These are phyloP conservation scores for Paraescarpia echinospica DNA, from an alignment of 1,140 invertebrate species.

Conservation along the genomic window DNA sequence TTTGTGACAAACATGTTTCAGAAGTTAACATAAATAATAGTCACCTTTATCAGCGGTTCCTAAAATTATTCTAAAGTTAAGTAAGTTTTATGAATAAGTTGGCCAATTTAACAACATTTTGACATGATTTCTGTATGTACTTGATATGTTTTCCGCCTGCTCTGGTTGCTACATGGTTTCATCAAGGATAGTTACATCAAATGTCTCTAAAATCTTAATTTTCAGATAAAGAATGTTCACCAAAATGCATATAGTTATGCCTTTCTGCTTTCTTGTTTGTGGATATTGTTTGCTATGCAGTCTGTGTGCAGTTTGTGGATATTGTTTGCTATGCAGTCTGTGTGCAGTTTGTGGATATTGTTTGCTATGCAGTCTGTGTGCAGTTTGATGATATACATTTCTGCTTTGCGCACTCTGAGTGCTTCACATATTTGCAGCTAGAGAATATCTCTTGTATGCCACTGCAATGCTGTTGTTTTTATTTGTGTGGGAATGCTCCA, in stretches of 20 bases:
- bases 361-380: neutral
- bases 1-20: no score
- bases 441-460: neutral
- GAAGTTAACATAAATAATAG: neutral
- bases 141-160: neutral
- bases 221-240: no score
- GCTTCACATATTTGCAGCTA: neutral
- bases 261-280: neutral
- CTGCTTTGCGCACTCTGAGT: neutral
- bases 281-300: neutral
- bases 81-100: neutral
- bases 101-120: neutral
- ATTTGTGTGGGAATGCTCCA: neutral
- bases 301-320: neutral
- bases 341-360: neutral
- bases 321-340: neutral
- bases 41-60: neutral
- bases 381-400: neutral
- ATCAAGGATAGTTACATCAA: no score
- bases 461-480: neutral
- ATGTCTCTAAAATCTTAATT: no score
- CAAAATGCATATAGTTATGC: neutral
- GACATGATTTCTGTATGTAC: neutral
- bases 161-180: neutral
- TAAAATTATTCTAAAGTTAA: neutral